Evolutionary conservation across 2,797 vertebrate genomes (phyloP), one percentile per base, ranked within the genome.

Genomic region (Parambassis ranga): DNA sequence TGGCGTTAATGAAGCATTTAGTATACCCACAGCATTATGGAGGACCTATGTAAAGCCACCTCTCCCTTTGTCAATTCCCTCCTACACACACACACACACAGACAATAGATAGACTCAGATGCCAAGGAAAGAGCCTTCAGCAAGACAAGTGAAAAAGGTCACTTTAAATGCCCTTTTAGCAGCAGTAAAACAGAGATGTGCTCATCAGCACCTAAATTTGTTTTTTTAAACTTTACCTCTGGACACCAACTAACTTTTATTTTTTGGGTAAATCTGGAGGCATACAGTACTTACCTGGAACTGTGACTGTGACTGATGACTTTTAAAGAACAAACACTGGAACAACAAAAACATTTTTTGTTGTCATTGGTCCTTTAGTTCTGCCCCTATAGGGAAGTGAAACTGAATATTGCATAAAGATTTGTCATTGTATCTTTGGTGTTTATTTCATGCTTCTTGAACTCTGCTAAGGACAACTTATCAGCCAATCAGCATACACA

Each of bases 1-100:
- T 86, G 83, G 83, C 81, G 81, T 89, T 91, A 91, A 91, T 92
- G 87, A 91, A 90, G 89, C 89, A 89, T 89, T 89, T 87, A 89
- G 86, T 86, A 87, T 82, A 90, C 81, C 77, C 75, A 85, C 79
- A 77, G 85, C 86, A 89, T 89, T 89, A 88, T 83, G 77, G 56
- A 83, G 69, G 78, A 74, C 71, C 84, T 80, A 70, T 84, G 82
- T 84, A 90, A 90, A 89, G 87, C 85, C 80, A 86, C 84, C 78
- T 82, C 66, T 80, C 66, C 63, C 52, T 77, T 74, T 66, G 75
- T 86, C 86, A 81, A 79, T 58, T 43, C 19, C 33, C 62, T 53
- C 62, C 67, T 22, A 47, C 48, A 47, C 57, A 68, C 65, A 63
- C 56, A 62, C 36, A 65, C 31, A 50, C 10, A 13, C 7, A 26